Evolutionary conservation across 2,888 invertebrate genomes (phyloP).

Genomic region (Drosophila hamatofila): DNA sequence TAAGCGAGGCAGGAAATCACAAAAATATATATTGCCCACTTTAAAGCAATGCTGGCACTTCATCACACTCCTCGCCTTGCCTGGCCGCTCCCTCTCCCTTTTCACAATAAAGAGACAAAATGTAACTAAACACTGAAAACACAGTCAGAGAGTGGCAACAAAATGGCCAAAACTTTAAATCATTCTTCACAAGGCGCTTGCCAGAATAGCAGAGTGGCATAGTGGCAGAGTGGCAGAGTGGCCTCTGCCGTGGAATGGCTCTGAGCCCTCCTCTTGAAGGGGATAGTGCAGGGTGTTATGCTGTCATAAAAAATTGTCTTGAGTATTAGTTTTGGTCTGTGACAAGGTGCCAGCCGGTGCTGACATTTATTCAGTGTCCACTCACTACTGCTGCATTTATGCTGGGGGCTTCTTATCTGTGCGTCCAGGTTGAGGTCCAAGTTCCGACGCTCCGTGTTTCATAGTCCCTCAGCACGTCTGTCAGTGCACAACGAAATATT

Average conservation of each 20-base stretch:
- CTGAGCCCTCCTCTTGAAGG: constrained; percentile 7
- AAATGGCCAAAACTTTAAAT: constrained; percentile 65
- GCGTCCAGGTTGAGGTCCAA: constrained; percentile 45
- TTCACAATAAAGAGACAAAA: constrained; percentile 62
- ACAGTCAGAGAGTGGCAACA: constrained; percentile 34
- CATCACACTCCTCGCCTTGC: constrained; percentile 50
- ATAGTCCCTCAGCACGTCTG: constrained; percentile 70
- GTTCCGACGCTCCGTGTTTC: constrained; percentile 22
- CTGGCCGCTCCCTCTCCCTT: not conserved
- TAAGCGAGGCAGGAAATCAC: constrained; percentile 65
- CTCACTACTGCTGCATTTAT: constrained; percentile 55
- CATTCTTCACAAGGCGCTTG: constrained; percentile 48
- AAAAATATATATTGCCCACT: constrained; percentile 77
- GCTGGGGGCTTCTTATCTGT: constrained; percentile 51
- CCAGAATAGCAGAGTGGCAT: not conserved
- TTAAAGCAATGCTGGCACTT: constrained; percentile 76
- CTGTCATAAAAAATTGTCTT: constrained; percentile 79
- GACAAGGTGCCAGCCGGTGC: constrained; percentile 66
- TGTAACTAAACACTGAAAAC: constrained; percentile 75
- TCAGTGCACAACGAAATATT: constrained; percentile 66
- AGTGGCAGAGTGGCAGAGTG: not conserved
- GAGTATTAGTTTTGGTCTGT: constrained; percentile 78
- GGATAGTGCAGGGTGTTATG: constrained; percentile 35
- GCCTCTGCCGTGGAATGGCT: not conserved
- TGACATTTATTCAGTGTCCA: constrained; percentile 77